Evolutionary conservation across 2,888 invertebrate species (phyloP).

Genomic region (Meteorus colon): DNA sequence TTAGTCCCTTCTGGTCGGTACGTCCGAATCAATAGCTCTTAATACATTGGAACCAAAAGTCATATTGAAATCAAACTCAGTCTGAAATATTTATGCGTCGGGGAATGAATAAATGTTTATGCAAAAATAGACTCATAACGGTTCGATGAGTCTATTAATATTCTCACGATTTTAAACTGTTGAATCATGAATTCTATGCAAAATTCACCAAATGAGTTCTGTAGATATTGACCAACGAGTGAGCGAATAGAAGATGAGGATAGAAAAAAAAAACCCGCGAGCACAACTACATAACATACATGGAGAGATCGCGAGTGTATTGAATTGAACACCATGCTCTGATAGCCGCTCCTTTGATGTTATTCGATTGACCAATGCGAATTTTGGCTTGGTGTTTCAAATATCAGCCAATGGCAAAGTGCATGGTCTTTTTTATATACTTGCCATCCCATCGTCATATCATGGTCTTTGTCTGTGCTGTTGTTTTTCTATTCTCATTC

Average conservation of each 20-base stretch:
- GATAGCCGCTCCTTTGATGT: slow-evolving; percentile 34
- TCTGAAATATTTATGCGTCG: too few relatives aligned
- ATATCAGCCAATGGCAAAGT: slow-evolving; percentile 3
- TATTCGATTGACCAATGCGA: slow-evolving; percentile 27
- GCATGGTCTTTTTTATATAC: background rate
- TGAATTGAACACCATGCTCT: slow-evolving; percentile 25
- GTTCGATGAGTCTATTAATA: too few relatives aligned
- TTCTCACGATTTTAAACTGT: too few relatives aligned
- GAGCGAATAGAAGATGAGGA: background rate
- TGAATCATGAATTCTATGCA: too few relatives aligned
- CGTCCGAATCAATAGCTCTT: too few relatives aligned
- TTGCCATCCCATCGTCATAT: background rate
- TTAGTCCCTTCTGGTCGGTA: too few relatives aligned
- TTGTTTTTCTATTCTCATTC: background rate
- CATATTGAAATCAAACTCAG: too few relatives aligned
- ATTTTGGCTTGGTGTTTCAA: slow-evolving; percentile 23
- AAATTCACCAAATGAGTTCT: too few relatives aligned
- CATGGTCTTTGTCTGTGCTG: background rate
- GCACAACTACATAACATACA: background rate
- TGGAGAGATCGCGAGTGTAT: slow-evolving; percentile 23
- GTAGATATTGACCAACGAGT: too few relatives aligned
- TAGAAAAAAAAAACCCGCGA: slow-evolving; percentile 10
- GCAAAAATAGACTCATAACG: too few relatives aligned
- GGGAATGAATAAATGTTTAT: too few relatives aligned
- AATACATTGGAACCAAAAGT: too few relatives aligned